Conservation (phyloP, 2,888 invertebrate genomes). For the Drosophila pseudotakahashii region DNA sequence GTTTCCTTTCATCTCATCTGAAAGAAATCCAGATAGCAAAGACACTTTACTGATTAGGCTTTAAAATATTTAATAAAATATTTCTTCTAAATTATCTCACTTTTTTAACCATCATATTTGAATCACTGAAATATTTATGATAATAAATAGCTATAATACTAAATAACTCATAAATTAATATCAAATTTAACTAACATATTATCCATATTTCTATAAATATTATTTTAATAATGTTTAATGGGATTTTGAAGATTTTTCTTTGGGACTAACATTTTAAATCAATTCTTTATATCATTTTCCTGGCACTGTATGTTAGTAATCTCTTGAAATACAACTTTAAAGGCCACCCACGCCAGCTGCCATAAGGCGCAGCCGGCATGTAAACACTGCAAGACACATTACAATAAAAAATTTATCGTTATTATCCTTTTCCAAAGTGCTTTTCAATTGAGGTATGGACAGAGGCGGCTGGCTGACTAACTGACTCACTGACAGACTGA, state of each 20-base stretch:
- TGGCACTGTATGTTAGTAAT: background rate
- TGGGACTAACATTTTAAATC: too few species aligned
- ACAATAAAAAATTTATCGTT: constrained; percentile 82
- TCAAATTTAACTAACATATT: too few species aligned
- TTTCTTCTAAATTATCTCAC: too few species aligned
- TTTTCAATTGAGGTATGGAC: constrained; percentile 79
- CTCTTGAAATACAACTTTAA: background rate
- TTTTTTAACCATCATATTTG: too few species aligned
- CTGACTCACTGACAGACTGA: constrained; percentile 39
- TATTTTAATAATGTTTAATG: too few species aligned
- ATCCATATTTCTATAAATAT: too few species aligned
- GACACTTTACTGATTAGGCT: background rate
- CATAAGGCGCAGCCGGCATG: constrained; percentile 57
- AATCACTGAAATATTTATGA: too few species aligned
- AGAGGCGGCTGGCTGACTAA: constrained; percentile 44
- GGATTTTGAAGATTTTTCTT: too few species aligned
- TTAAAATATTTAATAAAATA: too few species aligned
- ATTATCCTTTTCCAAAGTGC: constrained; percentile 79
- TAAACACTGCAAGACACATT: constrained; percentile 75
- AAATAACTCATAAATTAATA: too few species aligned
- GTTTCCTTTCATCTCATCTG: background rate
- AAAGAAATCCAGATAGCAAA: background rate
- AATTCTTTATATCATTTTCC: too few species aligned
- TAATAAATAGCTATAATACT: too few species aligned
- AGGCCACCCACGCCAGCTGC: constrained; percentile 41